Base-by-base conservation (phyloP, 2,113 vertebrate genomes). In the Pao palembangensis region DNA sequence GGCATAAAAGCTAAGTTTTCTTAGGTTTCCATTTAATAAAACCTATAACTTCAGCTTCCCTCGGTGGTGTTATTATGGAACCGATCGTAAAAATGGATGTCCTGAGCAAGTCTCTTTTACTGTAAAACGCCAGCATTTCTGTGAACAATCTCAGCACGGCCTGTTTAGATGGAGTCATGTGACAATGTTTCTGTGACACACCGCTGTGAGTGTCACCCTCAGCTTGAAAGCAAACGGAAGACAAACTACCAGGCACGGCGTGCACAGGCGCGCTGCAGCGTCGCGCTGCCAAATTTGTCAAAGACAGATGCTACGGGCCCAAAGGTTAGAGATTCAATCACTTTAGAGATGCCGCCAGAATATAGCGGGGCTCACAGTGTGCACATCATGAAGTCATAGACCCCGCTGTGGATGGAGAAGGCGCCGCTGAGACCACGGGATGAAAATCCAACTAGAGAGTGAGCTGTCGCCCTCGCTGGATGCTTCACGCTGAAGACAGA, bases 281-380 rank as follows among this genome's bases (percentile, higher is more conserved):
- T 68, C 51, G 68, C 51, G 34, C 52, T 53, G 55, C 47, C 55
- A 25, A 43, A 23, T 56, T 73, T 78, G 75, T 81, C 76, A 80
- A 78, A 85, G 79, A 84, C 67, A 49, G 79, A 87, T 84, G 80
- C 47, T 41, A 47, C 1, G 38, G 58, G 71, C 66, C 60, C 75
- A 81, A 75, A 83, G 85, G 86, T 88, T 83, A 75, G 66, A 76
- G 71, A 86, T 83, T 76, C 85, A 89, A 82, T 89, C 85, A 84
- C 76, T 76, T 66, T 55, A 68, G 62, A 62, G 73, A 75, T 51
- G 76, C 65, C 50, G 56, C 56, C 43, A 68, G 42, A 51, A 73
- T 64, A 62, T 55, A 11, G 49, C 70, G 69, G 61, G 60, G 69
- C 43, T 56, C 49, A 55, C 14, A 55, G 14, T 11, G 43, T 7